These are phyloP conservation scores for Aplodontia rufa DNA, from an alignment of 2,113 vertebrate species.

Conservation along the genomic window DNA sequence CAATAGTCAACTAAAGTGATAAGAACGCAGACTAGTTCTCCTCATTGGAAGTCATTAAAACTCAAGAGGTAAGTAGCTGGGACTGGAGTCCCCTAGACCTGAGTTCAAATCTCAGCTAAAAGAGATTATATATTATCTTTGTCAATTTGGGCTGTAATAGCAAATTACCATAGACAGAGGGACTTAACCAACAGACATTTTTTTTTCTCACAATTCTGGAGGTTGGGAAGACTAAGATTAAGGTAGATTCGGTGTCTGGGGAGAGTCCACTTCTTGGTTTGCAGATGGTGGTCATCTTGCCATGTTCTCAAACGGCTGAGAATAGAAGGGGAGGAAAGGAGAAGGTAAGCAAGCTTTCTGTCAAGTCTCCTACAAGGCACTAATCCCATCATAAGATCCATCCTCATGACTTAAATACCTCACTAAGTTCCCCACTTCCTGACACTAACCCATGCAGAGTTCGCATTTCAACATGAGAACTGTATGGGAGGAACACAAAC, in stretches of 20 bases:
- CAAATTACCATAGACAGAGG: no score
- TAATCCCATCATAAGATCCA: not conserved
- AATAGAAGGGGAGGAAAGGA: not conserved
- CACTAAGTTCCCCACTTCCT: not conserved
- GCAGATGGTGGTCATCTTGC: not conserved
- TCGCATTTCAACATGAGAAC: not conserved
- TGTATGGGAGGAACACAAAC: not conserved
- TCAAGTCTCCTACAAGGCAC: no score
- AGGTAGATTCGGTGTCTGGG: not conserved
- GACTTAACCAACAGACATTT: not conserved
- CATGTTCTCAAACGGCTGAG: not conserved
- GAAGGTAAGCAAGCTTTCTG: not conserved
- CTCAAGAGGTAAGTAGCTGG: not conserved
- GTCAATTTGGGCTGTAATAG: not conserved
- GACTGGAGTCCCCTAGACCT: no score
- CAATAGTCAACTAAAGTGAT: not conserved
- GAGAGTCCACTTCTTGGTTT: not conserved
- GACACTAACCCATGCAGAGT: not conserved
- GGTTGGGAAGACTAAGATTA: not conserved
- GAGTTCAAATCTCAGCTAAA: not conserved
- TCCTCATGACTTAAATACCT: not conserved
- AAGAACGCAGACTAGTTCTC: not conserved
- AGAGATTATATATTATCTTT: not conserved
- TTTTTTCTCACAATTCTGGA: not conserved
- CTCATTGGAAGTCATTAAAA: not conserved